phyloP scores from a whole-genome alignment of 2,113 vertebrate genomes.

The Tetrao urogallus region DNA sequence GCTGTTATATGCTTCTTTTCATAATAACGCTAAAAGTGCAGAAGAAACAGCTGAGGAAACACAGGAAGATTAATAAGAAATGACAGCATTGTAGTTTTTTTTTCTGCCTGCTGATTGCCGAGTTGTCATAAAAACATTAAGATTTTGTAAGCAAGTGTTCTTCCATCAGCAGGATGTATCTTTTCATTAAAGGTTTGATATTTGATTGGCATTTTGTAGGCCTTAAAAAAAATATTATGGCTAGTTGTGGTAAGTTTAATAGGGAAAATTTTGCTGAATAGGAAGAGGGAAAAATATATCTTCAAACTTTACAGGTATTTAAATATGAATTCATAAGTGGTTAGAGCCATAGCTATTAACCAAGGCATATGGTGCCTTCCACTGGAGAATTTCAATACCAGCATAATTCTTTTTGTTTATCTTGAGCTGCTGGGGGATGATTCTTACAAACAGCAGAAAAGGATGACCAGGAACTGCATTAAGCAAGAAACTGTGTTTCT shows the following conservation, averaged over 20 bases:
- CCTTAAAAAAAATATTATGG: neutral
- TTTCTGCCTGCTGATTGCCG: neutral
- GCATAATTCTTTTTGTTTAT: neutral
- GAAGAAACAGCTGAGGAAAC: neutral
- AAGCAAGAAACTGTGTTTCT: slow-evolving; percentile 1
- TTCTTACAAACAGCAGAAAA: neutral
- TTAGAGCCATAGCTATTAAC: neutral
- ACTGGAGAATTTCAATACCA: neutral
- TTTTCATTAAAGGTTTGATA: neutral
- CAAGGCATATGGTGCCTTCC: neutral
- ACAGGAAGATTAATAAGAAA: neutral
- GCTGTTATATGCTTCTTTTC: neutral
- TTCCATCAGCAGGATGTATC: neutral
- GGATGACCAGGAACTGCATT: neutral
- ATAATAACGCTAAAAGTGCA: neutral
- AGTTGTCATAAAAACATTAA: neutral
- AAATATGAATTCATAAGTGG: neutral
- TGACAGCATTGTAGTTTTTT: accelerated
- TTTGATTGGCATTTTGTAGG: neutral
- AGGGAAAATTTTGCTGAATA: neutral
- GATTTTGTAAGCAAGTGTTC: neutral
- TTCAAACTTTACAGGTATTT: neutral
- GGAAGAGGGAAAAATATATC: neutral
- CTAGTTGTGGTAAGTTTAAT: neutral
- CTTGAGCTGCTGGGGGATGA: neutral